Conservation (phyloP, 2,888 invertebrate species). For the Erannis defoliaria region DNA sequence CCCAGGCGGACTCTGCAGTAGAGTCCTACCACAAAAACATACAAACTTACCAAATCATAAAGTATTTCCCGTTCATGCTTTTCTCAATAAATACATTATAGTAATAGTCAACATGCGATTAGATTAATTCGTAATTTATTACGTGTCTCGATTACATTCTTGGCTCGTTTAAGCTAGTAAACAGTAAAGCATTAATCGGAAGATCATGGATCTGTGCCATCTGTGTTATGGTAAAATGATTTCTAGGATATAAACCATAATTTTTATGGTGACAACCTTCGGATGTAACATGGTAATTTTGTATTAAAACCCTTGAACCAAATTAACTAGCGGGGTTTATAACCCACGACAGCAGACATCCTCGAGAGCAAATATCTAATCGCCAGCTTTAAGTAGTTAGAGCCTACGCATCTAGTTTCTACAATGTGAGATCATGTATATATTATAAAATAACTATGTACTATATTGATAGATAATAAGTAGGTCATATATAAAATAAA, state of each 20-base stretch:
- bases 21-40: too few species aligned
- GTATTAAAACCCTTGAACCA: constrained; percentile 53
- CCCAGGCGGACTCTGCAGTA: too few species aligned
- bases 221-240: constrained; percentile 51
- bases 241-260: constrained; percentile 54
- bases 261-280: constrained; percentile 53
- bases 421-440: neutral
- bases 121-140: neutral
- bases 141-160: constrained; percentile 34
- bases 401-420: constrained; percentile 1
- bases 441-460: neutral
- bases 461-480: neutral
- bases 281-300: constrained; percentile 61
- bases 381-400: constrained; percentile 4
- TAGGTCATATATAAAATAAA: too few species aligned
- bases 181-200: constrained; percentile 11
- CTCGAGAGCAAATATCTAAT: constrained; percentile 35
- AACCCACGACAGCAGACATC: constrained; percentile 46
- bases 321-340: constrained; percentile 61
- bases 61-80: too few species aligned
- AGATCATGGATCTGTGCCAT: constrained; percentile 34
- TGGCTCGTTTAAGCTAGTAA: constrained; percentile 25
- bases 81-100: too few species aligned
- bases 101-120: neutral
- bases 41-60: too few species aligned